Conservation (phyloP, 1,140 invertebrate species). For the Drosophila seguyi region DNA sequence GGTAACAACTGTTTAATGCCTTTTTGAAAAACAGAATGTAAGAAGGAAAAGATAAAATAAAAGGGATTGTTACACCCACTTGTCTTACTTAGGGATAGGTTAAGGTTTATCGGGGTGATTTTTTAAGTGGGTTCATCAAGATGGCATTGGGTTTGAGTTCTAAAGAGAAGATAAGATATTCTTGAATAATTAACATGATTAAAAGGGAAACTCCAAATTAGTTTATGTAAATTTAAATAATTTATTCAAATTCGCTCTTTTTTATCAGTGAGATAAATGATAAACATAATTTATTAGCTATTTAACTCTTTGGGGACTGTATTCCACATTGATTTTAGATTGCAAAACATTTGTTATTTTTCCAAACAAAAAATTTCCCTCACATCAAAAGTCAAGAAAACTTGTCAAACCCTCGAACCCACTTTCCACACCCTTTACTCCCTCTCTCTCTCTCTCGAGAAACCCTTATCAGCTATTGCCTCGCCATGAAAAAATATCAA, state of each 20-base stretch:
- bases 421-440: slow-evolving; percentile 16
- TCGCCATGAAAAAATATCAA: slow-evolving; percentile 50
- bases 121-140: slow-evolving; percentile 18
- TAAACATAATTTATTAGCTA: neutral
- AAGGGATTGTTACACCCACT: slow-evolving; percentile 3
- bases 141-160: neutral
- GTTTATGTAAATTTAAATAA: neutral
- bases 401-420: slow-evolving; percentile 29
- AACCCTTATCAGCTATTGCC: slow-evolving; percentile 40
- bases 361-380: neutral
- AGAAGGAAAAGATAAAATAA: neutral
- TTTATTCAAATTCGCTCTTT: neutral
- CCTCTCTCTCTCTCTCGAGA: neutral
- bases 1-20: slow-evolving; percentile 23
- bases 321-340: neutral
- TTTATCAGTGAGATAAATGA: neutral
- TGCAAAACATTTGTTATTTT: slow-evolving; percentile 15
- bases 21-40: neutral
- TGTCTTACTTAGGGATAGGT: slow-evolving; percentile 26
- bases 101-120: slow-evolving; percentile 11
- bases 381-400: slow-evolving; percentile 32
- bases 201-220: neutral
- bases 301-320: neutral
- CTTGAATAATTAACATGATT: neutral
- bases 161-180: neutral